Evolutionary conservation across 2,888 invertebrate species (phyloP).

Genomic region (Cacoxenus indagator): DNA sequence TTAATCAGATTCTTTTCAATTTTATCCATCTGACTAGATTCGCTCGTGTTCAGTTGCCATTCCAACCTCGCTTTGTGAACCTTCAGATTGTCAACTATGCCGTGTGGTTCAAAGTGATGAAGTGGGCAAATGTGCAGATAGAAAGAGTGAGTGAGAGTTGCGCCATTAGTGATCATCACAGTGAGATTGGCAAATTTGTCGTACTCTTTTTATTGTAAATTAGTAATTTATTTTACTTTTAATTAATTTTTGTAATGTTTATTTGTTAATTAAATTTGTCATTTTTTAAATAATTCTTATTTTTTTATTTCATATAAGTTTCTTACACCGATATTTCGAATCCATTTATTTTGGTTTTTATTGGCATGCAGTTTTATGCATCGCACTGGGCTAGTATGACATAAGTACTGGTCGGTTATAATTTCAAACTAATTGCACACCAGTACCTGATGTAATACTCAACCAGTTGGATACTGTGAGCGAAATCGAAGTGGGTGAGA

Average conservation of each 20-base stretch:
- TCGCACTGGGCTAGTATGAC: constrained; percentile 85
- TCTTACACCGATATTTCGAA: too few species aligned
- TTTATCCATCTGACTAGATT: constrained; percentile 81
- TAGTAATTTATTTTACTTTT: not conserved
- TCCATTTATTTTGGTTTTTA: not conserved
- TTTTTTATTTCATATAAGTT: too few species aligned
- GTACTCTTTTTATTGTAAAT: not conserved
- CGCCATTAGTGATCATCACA: too few species aligned
- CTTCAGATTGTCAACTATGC: constrained; percentile 81
- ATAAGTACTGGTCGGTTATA: constrained; percentile 84
- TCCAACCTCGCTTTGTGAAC: constrained; percentile 80
- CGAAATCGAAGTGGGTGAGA: constrained; percentile 1
- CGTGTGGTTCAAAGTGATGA: too few species aligned
- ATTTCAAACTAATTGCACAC: constrained; percentile 72
- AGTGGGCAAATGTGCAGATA: not conserved
- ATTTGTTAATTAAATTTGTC: too few species aligned
- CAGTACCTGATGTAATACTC: constrained; percentile 99
- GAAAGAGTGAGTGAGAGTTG: too few species aligned
- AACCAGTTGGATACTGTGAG: constrained; percentile 77
- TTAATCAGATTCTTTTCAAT: constrained; percentile 91
- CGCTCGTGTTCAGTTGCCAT: constrained; percentile 77
- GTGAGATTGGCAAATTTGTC: not conserved
- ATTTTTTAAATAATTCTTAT: not conserved
- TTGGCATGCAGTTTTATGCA: constrained; percentile 64
- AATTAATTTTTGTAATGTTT: not conserved